Evolutionary conservation across 2,113 vertebrate species (phyloP).

Genomic region (Melanerpes formicivorus): DNA sequence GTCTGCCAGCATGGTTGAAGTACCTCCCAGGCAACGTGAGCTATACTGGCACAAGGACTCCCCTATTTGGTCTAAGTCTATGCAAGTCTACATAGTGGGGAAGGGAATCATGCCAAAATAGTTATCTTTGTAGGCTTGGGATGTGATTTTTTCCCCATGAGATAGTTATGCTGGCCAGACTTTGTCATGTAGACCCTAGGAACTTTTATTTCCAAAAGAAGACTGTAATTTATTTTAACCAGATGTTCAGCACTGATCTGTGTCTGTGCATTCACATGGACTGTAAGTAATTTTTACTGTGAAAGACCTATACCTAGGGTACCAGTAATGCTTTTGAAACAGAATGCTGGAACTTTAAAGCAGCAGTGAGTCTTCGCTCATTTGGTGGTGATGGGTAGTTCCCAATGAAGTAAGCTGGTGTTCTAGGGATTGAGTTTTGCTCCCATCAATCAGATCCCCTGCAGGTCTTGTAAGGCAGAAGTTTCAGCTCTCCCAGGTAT

Average conservation of each 20-base stretch:
- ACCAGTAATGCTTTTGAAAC: neutral
- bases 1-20: neutral
- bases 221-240: slow-evolving; percentile 66
- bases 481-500: neutral
- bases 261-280: slow-evolving; percentile 11
- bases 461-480: neutral
- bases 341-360: neutral
- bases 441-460: neutral
- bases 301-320: slow-evolving; percentile 22
- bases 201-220: slow-evolving; percentile 67
- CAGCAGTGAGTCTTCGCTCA: neutral
- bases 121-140: slow-evolving; percentile 57
- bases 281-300: slow-evolving; percentile 29
- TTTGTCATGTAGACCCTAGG: slow-evolving; percentile 64
- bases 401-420: neutral
- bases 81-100: slow-evolving; percentile 1
- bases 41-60: slow-evolving; percentile 3
- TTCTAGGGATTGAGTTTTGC: neutral
- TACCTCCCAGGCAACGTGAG: neutral
- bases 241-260: slow-evolving; percentile 57
- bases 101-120: slow-evolving; percentile 57
- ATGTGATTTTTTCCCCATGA: slow-evolving; percentile 69
- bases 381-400: neutral
- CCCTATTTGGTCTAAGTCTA: neutral
- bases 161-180: slow-evolving; percentile 64